Conservation (phyloP, 2,797 vertebrate species). For the Phalanger gymnotis region DNA sequence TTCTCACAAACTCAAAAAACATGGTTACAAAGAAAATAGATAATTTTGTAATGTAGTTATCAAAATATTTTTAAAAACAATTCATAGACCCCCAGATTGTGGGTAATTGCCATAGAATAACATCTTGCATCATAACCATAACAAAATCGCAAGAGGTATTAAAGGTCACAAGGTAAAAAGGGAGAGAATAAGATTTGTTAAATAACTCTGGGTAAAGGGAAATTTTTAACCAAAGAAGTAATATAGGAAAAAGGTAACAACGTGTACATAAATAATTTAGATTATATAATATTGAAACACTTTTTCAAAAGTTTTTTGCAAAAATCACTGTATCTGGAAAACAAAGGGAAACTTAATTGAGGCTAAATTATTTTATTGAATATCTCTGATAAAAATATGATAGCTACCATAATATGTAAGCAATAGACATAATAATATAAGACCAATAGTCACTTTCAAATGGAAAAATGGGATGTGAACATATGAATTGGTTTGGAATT, state of each 20-base stretch:
- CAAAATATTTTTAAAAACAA: background rate
- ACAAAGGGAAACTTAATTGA: background rate
- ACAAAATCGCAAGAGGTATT: background rate
- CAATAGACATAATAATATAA: background rate
- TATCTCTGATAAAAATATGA: background rate
- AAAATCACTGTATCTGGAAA: background rate
- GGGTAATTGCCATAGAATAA: background rate
- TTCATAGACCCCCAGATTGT: background rate
- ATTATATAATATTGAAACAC: background rate
- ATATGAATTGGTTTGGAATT: background rate
- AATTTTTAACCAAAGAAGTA: background rate
- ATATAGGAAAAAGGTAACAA: background rate
- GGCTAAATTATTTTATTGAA: background rate
- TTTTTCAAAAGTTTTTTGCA: background rate
- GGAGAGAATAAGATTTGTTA: no score
- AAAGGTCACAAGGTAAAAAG: background rate
- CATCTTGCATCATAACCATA: background rate
- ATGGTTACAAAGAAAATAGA: background rate
- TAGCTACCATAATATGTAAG: background rate
- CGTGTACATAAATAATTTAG: background rate
- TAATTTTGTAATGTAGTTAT: background rate
- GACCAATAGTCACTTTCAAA: background rate
- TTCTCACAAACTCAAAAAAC: background rate
- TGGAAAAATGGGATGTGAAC: background rate
- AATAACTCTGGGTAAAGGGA: background rate